Evolutionary conservation across 2,113 vertebrate genomes (phyloP), one percentile per base, ranked within the genome.

Genomic region (Corvus cornix): DNA sequence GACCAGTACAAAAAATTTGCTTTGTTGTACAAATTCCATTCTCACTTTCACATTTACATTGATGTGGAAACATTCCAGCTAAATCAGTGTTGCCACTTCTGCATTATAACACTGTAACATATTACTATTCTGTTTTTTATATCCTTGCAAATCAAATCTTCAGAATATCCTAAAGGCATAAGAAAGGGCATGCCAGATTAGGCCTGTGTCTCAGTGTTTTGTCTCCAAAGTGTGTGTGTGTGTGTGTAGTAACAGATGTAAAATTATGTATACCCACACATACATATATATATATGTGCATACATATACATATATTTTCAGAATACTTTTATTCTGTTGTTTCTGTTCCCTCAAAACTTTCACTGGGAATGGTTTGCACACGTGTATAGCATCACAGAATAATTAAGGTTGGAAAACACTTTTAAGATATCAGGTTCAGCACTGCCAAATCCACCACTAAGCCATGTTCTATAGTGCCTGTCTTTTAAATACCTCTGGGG

Each of bases 1-100:
- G 31, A 43, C 43, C 16, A 3, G 70, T 37, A 81, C 41, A 94
- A 77, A 35, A 84, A 76, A 81, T 89, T 70, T 92, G 10, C 39
- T 89, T 84, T 91, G 37, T 58, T 84, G 31, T 33, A 87, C 37
- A 91, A 89, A 74, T 87, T 87, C 64, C 11, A 55, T 90, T 92
- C 44, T 86, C 15, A 7, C 48, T 94, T 93, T 84, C 39, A 52
- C 35, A 87, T 91, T 70, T 84, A 24, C 75, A 59, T 49, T 77
- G 55, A 90, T 68, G 43, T 56, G 64, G 30, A 93, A 92, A 72
- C 7, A 75, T 74, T 90, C 6, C 27, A 66, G 31, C 12, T 77
- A 87, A 95, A 89, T 89, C 76, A 81, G 2, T 67, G 55, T 59
- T 89, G 39, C 37, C 55, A 37, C 6, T 63, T 86, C 26, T 74